A percentile compares a stretch with the other conserved stretches of the same genome.
Evolutionary conservation across 2,113 vertebrate species (phyloP).

Genomic region (Papio anubis): DNA sequence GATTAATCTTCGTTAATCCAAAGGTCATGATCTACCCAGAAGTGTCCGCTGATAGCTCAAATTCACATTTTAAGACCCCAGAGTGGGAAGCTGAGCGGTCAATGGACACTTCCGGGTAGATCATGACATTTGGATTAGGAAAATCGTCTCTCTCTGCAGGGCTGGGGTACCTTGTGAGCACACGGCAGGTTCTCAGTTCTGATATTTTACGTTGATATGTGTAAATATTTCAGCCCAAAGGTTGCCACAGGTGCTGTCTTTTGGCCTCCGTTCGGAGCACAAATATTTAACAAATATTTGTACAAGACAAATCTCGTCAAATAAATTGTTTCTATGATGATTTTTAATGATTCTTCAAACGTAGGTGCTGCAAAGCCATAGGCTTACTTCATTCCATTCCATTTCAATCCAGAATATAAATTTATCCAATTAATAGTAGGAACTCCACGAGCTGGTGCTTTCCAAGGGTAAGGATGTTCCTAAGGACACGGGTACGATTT

Average conservation of each 20-base stretch:
- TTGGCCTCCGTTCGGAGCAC: not conserved
- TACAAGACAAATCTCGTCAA: not conserved
- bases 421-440: fast-evolving
- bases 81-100: not conserved
- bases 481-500: fast-evolving
- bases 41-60: too few relatives aligned
- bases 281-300: not conserved
- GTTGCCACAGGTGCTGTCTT: not conserved
- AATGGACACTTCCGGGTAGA: too few relatives aligned
- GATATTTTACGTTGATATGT: not conserved
- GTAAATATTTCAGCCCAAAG: not conserved
- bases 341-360: not conserved
- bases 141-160: fast-evolving
- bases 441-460: fast-evolving
- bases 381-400: fast-evolving
- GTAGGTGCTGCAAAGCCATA: not conserved
- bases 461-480: fast-evolving
- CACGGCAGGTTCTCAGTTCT: not conserved
- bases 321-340: not conserved
- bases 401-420: not conserved
- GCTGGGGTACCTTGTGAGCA: not conserved
- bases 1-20: too few relatives aligned
- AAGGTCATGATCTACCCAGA: too few relatives aligned
- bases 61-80: too few relatives aligned
- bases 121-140: not conserved